A percentile compares a stretch with the other conserved stretches of the same genome.
Evolutionary conservation across 2,113 vertebrate genomes (phyloP).

Genomic region (Peromyscus leucopus): DNA sequence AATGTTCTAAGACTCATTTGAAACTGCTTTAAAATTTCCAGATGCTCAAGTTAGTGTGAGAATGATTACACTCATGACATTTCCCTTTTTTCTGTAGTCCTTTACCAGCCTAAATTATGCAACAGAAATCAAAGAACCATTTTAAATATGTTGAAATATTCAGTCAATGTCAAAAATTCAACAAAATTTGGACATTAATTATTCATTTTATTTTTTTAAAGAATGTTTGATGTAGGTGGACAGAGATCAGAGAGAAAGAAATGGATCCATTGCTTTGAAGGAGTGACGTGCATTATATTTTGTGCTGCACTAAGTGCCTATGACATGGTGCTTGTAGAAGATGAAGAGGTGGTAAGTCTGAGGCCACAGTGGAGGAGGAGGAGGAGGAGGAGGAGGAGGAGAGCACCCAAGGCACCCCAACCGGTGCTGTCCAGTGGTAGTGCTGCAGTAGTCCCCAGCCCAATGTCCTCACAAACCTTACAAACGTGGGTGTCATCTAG

Average conservation of each 20-base stretch:
- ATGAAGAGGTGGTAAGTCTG: conserved; percentile 92
- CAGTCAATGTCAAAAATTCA: background rate
- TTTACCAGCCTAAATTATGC: background rate
- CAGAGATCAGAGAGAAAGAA: conserved; percentile 99
- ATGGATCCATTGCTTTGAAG: conserved; percentile 99
- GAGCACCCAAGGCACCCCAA: background rate
- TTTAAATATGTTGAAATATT: background rate
- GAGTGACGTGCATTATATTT: conserved; percentile 99
- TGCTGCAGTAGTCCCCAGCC: background rate
- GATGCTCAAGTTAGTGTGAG: background rate
- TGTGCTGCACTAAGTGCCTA: conserved; percentile 97
- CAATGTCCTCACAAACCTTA: background rate
- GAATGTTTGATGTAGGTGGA: conserved; percentile 99
- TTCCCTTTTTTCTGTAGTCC: background rate
- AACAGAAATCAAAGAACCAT: background rate
- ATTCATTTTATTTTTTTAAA: conserved; percentile 73
- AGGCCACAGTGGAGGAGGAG: background rate
- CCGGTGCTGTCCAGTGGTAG: background rate
- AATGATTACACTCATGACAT: conserved; percentile 9
- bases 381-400: conserved; percentile 20
- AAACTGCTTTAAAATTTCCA: conserved; percentile 15
- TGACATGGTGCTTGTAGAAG: conserved; percentile 96
- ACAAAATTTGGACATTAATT: conserved; percentile 9
- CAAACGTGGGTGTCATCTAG: background rate
- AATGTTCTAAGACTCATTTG: background rate